phyloP scores from a whole-genome alignment of 1,140 invertebrate species.

The Pectinophora gossypiella region DNA sequence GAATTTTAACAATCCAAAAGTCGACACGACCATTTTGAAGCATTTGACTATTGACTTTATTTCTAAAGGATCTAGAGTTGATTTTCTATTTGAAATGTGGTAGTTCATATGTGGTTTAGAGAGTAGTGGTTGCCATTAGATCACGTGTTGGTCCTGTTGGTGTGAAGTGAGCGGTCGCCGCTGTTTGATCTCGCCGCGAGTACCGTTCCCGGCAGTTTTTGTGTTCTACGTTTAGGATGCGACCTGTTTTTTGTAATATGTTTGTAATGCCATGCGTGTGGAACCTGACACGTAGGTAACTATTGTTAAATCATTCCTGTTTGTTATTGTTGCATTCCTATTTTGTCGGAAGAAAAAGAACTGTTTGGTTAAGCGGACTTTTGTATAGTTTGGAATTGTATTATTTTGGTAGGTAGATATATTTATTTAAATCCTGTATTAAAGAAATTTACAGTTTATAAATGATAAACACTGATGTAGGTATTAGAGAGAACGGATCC shows the following conservation, averaged over 20 bases:
- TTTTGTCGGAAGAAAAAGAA: constrained; percentile 20
- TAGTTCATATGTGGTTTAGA: constrained; percentile 22
- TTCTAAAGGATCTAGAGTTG: constrained; percentile 18
- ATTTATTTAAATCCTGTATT: too few species aligned
- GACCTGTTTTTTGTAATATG: constrained; percentile 59
- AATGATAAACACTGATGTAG: too few species aligned
- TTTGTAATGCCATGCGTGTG: constrained; percentile 69
- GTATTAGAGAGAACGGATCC: too few species aligned
- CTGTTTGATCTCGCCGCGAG: constrained; percentile 57
- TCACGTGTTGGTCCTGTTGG: constrained; percentile 57
- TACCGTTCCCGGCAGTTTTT: constrained; percentile 62
- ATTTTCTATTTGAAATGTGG: constrained; percentile 13
- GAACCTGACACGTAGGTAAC: constrained; percentile 69
- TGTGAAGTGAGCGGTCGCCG: constrained; percentile 59
- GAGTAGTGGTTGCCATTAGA: constrained; percentile 53
- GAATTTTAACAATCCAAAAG: constrained; percentile 7
- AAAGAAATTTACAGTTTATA: too few species aligned
- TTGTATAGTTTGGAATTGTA: too few species aligned
- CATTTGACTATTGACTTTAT: not conserved
- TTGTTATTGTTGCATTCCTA: constrained; percentile 56
- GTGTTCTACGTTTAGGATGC: constrained; percentile 56
- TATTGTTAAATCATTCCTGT: constrained; percentile 60
- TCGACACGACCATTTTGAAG: not conserved
- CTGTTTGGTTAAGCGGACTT: constrained; percentile 26
- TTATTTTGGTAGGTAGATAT: too few species aligned